Conservation (phyloP, 2,113 vertebrate genomes). For the Prolemur simus region DNA sequence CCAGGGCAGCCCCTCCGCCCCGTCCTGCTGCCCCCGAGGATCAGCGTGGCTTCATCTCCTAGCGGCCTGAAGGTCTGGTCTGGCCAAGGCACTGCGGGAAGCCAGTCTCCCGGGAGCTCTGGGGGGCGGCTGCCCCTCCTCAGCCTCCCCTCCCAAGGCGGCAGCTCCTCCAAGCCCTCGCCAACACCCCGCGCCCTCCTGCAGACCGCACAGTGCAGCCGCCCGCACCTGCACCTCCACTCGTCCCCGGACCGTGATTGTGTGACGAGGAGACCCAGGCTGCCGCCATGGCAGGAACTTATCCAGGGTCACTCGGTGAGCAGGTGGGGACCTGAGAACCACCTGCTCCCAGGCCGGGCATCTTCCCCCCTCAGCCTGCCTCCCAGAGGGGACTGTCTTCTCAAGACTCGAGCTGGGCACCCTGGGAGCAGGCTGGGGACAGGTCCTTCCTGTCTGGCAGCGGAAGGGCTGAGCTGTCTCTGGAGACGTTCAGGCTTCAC, state of each 20-base stretch:
- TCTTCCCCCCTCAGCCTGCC: neutral
- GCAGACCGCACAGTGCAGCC: fast-evolving
- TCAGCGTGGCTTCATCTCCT: neutral
- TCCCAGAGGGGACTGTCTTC: neutral
- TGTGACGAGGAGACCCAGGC: neutral
- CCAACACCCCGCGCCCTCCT: neutral
- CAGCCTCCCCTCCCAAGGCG: neutral
- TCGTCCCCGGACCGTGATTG: neutral
- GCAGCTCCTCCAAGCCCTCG: neutral
- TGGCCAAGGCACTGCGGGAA: neutral
- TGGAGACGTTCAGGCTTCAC: neutral
- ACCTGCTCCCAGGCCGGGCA: neutral
- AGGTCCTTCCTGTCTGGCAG: neutral
- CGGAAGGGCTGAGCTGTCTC: too few species aligned
- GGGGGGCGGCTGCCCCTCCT: too few species aligned
- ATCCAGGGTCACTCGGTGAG: neutral
- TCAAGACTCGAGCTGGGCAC: neutral
- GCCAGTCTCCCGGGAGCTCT: too few species aligned
- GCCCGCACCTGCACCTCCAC: fast-evolving
- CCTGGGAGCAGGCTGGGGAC: neutral
- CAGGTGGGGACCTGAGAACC: neutral
- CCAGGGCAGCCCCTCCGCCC: neutral
- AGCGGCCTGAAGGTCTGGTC: neutral
- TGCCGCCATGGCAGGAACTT: neutral
- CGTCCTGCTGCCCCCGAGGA: neutral